Percentiles rank a stretch among this genome's conserved stretches.
Conservation (phyloP, 2,888 invertebrate species). For the Lasius fuliginosus region DNA sequence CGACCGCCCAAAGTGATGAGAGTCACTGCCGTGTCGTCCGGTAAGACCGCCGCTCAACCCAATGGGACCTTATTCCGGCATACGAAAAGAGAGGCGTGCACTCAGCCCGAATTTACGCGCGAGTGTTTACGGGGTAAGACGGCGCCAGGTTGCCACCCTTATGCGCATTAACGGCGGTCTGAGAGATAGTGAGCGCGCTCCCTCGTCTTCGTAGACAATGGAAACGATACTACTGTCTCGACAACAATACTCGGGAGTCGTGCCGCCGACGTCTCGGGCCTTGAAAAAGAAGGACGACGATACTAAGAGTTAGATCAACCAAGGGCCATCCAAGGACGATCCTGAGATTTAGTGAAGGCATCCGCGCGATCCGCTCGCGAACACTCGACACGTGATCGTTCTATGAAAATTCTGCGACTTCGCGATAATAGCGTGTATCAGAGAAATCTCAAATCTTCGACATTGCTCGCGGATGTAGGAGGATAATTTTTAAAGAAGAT, state of each 20-base stretch:
- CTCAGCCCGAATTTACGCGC: slow-evolving; percentile 78
- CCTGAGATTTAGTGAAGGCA: slow-evolving; percentile 55
- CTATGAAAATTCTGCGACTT: background rate
- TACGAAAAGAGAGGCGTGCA: slow-evolving; percentile 64
- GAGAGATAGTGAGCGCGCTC: slow-evolving; percentile 69
- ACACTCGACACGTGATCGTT: background rate
- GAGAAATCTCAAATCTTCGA: background rate
- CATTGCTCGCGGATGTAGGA: background rate
- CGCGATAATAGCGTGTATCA: background rate
- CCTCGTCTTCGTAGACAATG: slow-evolving; percentile 74
- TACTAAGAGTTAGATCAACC: slow-evolving; percentile 6
- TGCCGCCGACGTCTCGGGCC: slow-evolving; percentile 63
- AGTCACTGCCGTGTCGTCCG: slow-evolving; percentile 59
- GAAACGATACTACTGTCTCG: slow-evolving; percentile 68
- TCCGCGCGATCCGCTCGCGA: slow-evolving; percentile 50
- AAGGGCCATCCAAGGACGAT: slow-evolving; percentile 30
- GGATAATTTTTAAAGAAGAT: background rate
- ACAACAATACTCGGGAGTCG: slow-evolving; percentile 72
- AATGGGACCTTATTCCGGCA: slow-evolving; percentile 62
- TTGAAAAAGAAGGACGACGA: slow-evolving; percentile 57
- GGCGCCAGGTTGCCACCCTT: slow-evolving; percentile 75
- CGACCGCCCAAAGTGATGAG: slow-evolving; percentile 47
- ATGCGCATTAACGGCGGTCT: slow-evolving; percentile 74
- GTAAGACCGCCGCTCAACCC: slow-evolving; percentile 64
- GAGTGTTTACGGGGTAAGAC: slow-evolving; percentile 78